phyloP scores from a whole-genome alignment of 2,797 vertebrate genomes.

The Acanthopagrus latus region DNA sequence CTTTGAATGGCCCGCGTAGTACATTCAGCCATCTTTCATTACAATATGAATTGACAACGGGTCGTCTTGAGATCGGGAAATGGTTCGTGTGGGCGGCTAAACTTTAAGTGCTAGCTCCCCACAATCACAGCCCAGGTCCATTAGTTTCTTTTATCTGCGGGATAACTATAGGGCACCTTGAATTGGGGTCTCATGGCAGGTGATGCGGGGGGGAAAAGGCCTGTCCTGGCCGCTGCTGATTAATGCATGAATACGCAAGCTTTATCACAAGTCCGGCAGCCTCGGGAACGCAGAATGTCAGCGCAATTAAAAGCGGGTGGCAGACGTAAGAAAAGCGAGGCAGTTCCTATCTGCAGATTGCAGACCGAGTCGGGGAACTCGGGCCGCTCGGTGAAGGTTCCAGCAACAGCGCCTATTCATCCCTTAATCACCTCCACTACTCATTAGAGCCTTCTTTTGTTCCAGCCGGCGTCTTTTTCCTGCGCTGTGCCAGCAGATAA shows the following conservation, averaged over 20 bases:
- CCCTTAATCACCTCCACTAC: slow-evolving; percentile 82
- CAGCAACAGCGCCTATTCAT: slow-evolving; percentile 71
- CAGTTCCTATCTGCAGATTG: slow-evolving; percentile 74
- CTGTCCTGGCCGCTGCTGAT: slow-evolving; percentile 64
- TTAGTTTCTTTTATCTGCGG: slow-evolving; percentile 68
- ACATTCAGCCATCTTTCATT: slow-evolving; percentile 66
- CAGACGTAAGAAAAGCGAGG: slow-evolving; percentile 56
- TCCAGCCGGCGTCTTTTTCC: slow-evolving; percentile 61
- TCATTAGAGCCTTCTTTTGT: slow-evolving; percentile 81
- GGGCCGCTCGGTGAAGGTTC: slow-evolving; percentile 58
- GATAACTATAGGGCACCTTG: slow-evolving; percentile 71
- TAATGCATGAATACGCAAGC: slow-evolving; percentile 71
- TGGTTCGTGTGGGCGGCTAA: slow-evolving; percentile 52
- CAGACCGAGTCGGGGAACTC: slow-evolving; percentile 64
- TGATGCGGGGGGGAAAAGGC: slow-evolving; percentile 46
- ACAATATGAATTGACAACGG: slow-evolving; percentile 62
- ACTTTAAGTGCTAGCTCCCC: slow-evolving; percentile 48
- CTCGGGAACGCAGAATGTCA: slow-evolving; percentile 66
- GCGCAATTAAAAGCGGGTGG: slow-evolving; percentile 73
- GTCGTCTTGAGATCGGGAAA: slow-evolving; percentile 45
- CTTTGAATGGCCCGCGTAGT: slow-evolving; percentile 39
- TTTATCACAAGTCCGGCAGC: slow-evolving; percentile 80
- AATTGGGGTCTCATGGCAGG: slow-evolving; percentile 70
- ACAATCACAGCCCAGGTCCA: slow-evolving; percentile 48
- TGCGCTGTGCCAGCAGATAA: slow-evolving; percentile 71